Evolutionary conservation across 2,888 invertebrate species (phyloP), one percentile per base, ranked within the genome.

Genomic region (Heliconius hortense): DNA sequence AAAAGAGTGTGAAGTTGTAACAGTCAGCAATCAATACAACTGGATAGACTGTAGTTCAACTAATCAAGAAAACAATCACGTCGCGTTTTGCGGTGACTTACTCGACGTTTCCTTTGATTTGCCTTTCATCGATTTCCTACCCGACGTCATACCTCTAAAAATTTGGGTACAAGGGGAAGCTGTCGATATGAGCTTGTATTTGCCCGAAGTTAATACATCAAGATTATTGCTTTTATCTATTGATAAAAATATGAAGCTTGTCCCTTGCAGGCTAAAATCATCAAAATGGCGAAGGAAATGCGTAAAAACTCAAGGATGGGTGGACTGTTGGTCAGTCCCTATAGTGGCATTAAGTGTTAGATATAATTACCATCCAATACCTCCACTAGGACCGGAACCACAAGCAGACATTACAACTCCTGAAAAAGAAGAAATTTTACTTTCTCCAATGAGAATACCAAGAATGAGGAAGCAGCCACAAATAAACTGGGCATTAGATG

Each of bases 31-130:
- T 91, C 98, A 99, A 87, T 98, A 98, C 89, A 99, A 99, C 90
- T 99, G 99, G 99, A 97, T 99, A 81, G 99, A 99, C 90, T 99
- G 99, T 84, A 98, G 98, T 74, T 98, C 98, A 39, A 98, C 98
- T 71, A 97, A 98, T 83, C 98, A 98, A 88, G 99, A 99, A 92
- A 99, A 99, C 89, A 96, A 98, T 90, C 98, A 98, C 87, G 95
- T 99, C 74, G 98, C 98, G 0, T 97, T 99, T 83, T 98, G 98
- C 87, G 99, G 99, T 1, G 98, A 99, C 86, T 95, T 98, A 21
- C 96, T 99, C 82, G 98, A 99, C 85, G 95, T 99, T 82, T 98
- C 98, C 5, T 98, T 99, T 86, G 97, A 97, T 87, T 94, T 99
- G 84, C 99, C 99, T 0, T 99, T 99, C 86, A 96, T 96, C 75